Evolutionary conservation across 2,888 invertebrate species (phyloP), one percentile per base, ranked within the genome.

Genomic region (Blera fallax): DNA sequence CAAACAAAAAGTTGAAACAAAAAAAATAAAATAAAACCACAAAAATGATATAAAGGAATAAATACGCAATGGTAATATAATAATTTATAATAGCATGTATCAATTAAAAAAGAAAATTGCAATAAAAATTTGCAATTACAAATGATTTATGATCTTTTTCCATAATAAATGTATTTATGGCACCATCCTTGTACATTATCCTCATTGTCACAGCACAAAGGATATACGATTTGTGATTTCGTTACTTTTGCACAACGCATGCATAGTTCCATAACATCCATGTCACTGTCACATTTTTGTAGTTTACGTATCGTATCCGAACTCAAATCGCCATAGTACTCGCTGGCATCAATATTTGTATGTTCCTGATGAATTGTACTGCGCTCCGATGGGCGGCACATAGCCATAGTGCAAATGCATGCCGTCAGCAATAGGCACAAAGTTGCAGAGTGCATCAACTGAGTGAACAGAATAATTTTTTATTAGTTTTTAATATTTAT

Each of bases 171-270:
- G 80, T 93, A 94, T 29, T 91, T 90, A n/a, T 90, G 87, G 87
- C 94, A 94, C 94, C 94, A 94, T 16, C 90, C 90, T 87, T 92
- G 92, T 1, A 92, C 92, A 27, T 91, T 91, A 27, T 94, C 93
- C 78, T 93, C 92, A 77, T 93, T 91, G 50, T 90, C 91, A 87
- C 94, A 94, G 89, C 94, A 94, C 91, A 94, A 91, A 0, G 94
- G 94, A 89, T 94, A 94, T 0, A 93, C 93, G 58, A 90, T 89
- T 16, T 91, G 89, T 0, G 93, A 93, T 88, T 93, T 93, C 8
- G 93, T 93, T 34, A 92, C 91, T 89, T 93, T 94, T 11, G 94
- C 94, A 84, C 94, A 94, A 56, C 93, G 91, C 91, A 94, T 94
- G 87, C 94, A 94, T 5, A 93, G 88, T 88, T 93, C 93, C 91